Evolutionary conservation across 2,113 vertebrate species (phyloP), one percentile per base, ranked within the genome.

Genomic region (Orycteropus afer): DNA sequence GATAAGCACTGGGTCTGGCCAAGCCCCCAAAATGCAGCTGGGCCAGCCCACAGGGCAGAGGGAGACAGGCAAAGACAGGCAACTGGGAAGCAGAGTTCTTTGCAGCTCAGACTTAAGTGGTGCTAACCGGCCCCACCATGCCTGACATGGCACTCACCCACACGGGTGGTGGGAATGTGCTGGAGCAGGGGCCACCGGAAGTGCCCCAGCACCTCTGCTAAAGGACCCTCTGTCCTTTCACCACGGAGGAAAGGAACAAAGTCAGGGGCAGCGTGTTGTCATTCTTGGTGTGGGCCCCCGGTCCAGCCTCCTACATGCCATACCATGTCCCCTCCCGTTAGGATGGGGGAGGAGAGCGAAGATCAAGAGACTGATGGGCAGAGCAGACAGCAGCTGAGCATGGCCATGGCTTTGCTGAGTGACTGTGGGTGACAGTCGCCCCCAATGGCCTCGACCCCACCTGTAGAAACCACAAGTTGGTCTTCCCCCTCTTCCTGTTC

Each of bases 381-480:
- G 51, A 1, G n/a, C n/a, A n/a, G n/a, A n/a, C n/a, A n/a, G n/a
- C 12, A 18, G 23, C 42, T 8, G 4, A 25, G 51, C 53, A 23
- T 0, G 1, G 63, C 42, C 8, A 2, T n/a, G 15, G 37, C 13
- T 15, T 0, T 7, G 5, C 42, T 7, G 49, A 40, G 53, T 63
- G 47, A 10, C 78, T 37, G 12, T 25, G 67, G 29, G 20, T 17
- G 27, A 34, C n/a, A 0, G 34, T 47, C 10, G 1, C 55, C 63
- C 40, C 25, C 37, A 13, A n/a, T 29, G 5, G 61, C 34, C 73
- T 55, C 69, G 5, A 5, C 9, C 3, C 55, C 18, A 25, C 55
- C 63, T 20, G 45, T 49, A 25, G 3, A 22, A 53, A 32, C 11
- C 29, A 3, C n/a, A 0, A 0, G 69, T 4, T 42, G 22, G 25